A percentile compares a stretch with the other conserved stretches of the same genome.
These are phyloP conservation scores for Steinernema khuongi DNA, from an alignment of 1,140 invertebrate species.

Conservation along the genomic window DNA sequence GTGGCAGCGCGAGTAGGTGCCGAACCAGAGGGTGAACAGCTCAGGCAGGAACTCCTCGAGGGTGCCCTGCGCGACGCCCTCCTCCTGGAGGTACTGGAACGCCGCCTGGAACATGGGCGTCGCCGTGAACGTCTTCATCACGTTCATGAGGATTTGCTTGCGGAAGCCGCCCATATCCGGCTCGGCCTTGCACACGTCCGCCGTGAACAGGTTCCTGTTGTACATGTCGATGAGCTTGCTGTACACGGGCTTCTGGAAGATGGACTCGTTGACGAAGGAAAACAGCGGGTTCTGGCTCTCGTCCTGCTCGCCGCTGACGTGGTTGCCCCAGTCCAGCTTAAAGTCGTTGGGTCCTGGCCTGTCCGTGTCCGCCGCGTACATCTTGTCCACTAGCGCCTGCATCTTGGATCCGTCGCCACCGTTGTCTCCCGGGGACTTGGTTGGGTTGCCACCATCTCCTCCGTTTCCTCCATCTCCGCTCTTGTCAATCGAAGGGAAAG, in stretches of 20 bases:
- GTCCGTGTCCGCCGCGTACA: conserved; percentile 42
- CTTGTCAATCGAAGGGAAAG: conserved; percentile 24
- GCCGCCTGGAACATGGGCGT: conserved; percentile 31
- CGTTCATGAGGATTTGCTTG: conserved; percentile 26
- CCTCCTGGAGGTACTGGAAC: conserved; percentile 28
- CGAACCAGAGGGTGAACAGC: conserved; percentile 48
- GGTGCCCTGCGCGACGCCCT: conserved; percentile 19
- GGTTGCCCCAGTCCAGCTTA: conserved; percentile 26
- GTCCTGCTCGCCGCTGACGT: conserved; percentile 28
- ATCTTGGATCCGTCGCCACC: conserved; percentile 26
- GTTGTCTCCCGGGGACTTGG: conserved; percentile 10
- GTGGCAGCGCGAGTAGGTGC: conserved; percentile 48
- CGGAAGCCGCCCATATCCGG: conserved; percentile 34
- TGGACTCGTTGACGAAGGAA: conserved; percentile 39
- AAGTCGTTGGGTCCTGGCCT: conserved; percentile 24
- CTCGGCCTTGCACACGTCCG: conserved; percentile 37
- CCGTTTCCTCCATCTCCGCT: background rate
- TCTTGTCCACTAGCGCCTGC: conserved; percentile 42
- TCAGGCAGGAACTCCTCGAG: conserved; percentile 33
- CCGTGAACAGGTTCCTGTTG: conserved; percentile 35
- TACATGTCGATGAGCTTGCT: conserved; percentile 39
- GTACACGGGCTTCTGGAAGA: conserved; percentile 46
- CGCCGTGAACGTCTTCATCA: conserved; percentile 25
- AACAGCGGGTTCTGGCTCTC: conserved; percentile 35
- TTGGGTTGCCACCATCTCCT: conserved; percentile 14